Evolutionary conservation across 2,888 invertebrate species (phyloP).

Genomic region (Cataglyphis rosenhaueri): DNA sequence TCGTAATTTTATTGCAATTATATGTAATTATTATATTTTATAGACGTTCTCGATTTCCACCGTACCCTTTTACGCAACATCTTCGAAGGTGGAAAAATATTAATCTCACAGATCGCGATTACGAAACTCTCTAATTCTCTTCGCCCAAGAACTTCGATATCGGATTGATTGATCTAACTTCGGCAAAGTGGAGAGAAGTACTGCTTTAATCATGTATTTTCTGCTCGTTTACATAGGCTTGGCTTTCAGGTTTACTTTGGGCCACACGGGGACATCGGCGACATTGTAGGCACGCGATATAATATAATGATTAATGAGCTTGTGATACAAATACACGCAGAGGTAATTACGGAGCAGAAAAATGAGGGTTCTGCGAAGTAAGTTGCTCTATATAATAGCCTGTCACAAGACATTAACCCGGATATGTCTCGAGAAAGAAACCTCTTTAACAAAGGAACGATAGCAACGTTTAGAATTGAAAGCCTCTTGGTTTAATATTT

Average conservation of each 20-base stretch:
- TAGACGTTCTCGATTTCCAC: background rate
- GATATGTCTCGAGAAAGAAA: slow-evolving; percentile 5
- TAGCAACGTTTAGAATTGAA: background rate
- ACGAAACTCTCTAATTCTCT: background rate
- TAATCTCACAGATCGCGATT: background rate
- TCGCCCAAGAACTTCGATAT: slow-evolving; percentile 1
- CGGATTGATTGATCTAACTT: slow-evolving; percentile 52
- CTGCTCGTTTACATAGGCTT: slow-evolving; percentile 29
- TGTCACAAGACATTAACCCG: slow-evolving; percentile 61
- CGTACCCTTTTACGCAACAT: slow-evolving; percentile 80
- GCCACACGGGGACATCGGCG: slow-evolving; percentile 77
- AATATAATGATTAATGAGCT: slow-evolving; percentile 68
- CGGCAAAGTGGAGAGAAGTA: slow-evolving; percentile 35
- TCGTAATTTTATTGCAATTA: slow-evolving; percentile 8
- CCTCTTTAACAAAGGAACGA: background rate
- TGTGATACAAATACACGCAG: slow-evolving; percentile 65
- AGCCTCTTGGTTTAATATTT: background rate
- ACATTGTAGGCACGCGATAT: slow-evolving; percentile 79
- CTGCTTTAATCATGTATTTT: slow-evolving; percentile 62
- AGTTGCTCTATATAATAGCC: slow-evolving; percentile 45
- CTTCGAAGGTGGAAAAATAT: slow-evolving; percentile 31
- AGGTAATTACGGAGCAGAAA: slow-evolving; percentile 46
- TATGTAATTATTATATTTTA: slow-evolving; percentile 15
- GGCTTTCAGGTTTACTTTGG: slow-evolving; percentile 6
- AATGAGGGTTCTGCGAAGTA: slow-evolving; percentile 38